Percentiles rank a stretch among this genome's conserved stretches.
Evolutionary conservation across 2,888 invertebrate species (phyloP).

Genomic region (Drosophila phalerata): DNA sequence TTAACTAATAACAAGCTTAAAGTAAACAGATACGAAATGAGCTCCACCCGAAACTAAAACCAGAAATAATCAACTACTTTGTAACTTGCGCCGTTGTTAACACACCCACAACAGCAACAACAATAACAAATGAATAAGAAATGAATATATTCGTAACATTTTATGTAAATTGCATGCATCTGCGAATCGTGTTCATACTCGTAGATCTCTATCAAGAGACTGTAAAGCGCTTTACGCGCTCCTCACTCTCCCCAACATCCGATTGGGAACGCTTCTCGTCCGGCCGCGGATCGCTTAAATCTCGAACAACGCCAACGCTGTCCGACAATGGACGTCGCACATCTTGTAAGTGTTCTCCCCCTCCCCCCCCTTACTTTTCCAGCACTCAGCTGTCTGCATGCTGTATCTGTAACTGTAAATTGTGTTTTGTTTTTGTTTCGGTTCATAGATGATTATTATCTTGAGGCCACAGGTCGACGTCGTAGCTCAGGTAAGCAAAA

Average conservation of each 20-base stretch:
- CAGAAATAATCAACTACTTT: conserved; percentile 23
- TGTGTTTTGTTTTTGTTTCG: conserved; percentile 52
- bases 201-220: conserved; percentile 84
- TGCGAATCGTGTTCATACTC: conserved; percentile 25
- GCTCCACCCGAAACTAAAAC: conserved; percentile 23
- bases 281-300: conserved; percentile 73
- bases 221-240: conserved; percentile 83
- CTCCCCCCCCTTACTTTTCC: conserved; percentile 3
- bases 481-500: conserved; percentile 84
- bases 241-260: conserved; percentile 83
- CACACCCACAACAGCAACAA: conserved; percentile 41
- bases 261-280: conserved; percentile 80
- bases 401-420: conserved; percentile 52
- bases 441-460: conserved; percentile 82
- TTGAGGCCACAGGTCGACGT: conserved; percentile 85
- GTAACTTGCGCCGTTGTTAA: conserved; percentile 39
- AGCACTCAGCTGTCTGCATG: conserved; percentile 37
- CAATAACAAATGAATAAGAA: conserved; percentile 19
- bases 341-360: conserved; percentile 76
- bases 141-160: conserved; percentile 40
- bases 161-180: conserved; percentile 58
- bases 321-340: conserved; percentile 75
- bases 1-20: conserved; percentile 45
- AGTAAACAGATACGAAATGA: conserved; percentile 22
- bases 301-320: conserved; percentile 65